Base-by-base conservation (phyloP, 2,888 invertebrate genomes). In the Oxytorus armatus region DNA sequence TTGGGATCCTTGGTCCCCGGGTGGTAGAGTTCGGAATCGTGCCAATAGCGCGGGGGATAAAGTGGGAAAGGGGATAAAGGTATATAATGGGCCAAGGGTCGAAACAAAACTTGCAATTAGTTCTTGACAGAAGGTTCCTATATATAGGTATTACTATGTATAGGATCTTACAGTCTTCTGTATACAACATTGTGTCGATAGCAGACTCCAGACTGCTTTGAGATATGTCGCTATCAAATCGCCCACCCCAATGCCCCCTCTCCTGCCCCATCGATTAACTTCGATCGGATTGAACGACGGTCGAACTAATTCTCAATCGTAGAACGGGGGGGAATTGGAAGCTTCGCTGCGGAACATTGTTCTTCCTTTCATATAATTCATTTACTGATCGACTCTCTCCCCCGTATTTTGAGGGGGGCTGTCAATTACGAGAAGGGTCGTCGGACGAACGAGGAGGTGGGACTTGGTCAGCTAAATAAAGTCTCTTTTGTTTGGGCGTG, bases 41-140 rank as follows among this genome's bases (percentile, higher is more conserved):
- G 55, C 10, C 29, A 57, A 69, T 55, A 39, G 63, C n/a, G 23
- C 25, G 18, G 33, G n/a, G 53, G 25, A 25, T 16, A 44, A 36
- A 16, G 59, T n/a, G n/a, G 16, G 21, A 44, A 25, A 36, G 18
- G 29, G 53, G 42, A 42, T 7, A n/a, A n/a, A n/a, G n/a, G n/a
- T n/a, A 23, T 51, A 21, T 49, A 55, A 55, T 61, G 68, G 59
- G 59, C 8, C 25, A 51, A 70, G 73, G 73, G 55, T 55, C 78
- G 78, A 63, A 74, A 74, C 73, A 63, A 74, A 68, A 63, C 42
- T 68, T 66, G 51, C 78, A 73, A 78, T 78, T 68, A 78, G 68
- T 61, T 11, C n/a, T 39, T 39, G 59, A 75, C 66, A 68, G 68
- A 75, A 36, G 68, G 73, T 55, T 10, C 63, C 21, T 16, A 1